These are phyloP conservation scores for Quadroppia sp. DNA, from an alignment of 2,888 invertebrate genomes.

Conservation along the genomic window DNA sequence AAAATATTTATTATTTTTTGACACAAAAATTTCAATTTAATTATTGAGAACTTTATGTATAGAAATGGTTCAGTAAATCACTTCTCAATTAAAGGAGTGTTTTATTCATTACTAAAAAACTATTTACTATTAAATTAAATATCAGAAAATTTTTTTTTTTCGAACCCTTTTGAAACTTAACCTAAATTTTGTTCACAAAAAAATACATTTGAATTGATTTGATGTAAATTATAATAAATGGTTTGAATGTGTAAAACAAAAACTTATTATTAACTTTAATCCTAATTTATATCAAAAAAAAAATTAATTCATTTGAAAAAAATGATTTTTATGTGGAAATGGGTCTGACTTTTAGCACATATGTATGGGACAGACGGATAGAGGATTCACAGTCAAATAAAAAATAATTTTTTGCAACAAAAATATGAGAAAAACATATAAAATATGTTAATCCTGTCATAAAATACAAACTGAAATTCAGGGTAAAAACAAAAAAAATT, in stretches of 20 bases:
- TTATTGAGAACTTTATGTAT: not conserved
- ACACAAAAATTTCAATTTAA: too few species aligned
- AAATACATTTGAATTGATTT: not conserved
- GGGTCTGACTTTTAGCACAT: not conserved
- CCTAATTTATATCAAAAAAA: not conserved
- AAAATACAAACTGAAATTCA: not conserved
- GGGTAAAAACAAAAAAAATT: not conserved
- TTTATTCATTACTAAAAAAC: not conserved
- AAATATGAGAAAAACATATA: not conserved
- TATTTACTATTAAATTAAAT: not conserved
- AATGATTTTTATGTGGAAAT: not conserved
- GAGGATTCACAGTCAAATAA: slow-evolving; percentile 5
- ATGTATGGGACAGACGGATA: not conserved
- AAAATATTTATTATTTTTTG: too few species aligned
- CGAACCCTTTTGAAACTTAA: not conserved
- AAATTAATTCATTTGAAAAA: not conserved
- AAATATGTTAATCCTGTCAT: slow-evolving; percentile 5
- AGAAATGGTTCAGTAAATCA: slow-evolving; percentile 20
- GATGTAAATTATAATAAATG: too few species aligned
- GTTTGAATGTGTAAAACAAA: not conserved
- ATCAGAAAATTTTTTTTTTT: not conserved
- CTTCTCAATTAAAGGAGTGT: not conserved
- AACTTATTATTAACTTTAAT: not conserved
- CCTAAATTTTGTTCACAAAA: not conserved
- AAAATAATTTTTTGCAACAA: not conserved